Conservation (phyloP, 2,888 invertebrate species). For the Acanthoscelides obtectus region DNA sequence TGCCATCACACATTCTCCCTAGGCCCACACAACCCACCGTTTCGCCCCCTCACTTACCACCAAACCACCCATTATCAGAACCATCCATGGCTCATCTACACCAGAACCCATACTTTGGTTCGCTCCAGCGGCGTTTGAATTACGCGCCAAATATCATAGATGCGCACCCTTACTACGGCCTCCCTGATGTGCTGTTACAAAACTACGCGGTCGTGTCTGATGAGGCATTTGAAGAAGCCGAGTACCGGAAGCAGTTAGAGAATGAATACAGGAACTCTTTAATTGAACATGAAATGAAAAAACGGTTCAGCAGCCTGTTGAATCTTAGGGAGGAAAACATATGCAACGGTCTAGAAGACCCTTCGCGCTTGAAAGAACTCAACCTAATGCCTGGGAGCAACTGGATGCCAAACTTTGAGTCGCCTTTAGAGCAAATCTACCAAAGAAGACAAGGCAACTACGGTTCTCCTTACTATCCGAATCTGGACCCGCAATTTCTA, state of each 20-base stretch:
- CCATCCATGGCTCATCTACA: constrained; percentile 22
- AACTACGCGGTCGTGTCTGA: constrained; percentile 32
- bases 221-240: constrained; percentile 13
- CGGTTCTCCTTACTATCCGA: constrained; percentile 25
- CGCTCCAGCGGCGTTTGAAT: constrained; percentile 22
- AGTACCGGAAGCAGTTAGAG: constrained; percentile 20
- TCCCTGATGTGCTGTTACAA: constrained; percentile 32
- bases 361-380: constrained; percentile 17
- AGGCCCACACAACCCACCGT: constrained; percentile 40
- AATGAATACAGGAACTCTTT: constrained; percentile 29
- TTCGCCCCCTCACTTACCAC: constrained; percentile 25
- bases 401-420: constrained; percentile 21
- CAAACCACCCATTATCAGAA: constrained; percentile 37
- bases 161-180: constrained; percentile 22
- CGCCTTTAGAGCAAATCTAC: constrained; percentile 8
- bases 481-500: constrained; percentile 22
- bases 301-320: constrained; percentile 33
- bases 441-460: constrained; percentile 10
- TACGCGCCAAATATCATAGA: constrained; percentile 18
- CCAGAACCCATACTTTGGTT: constrained; percentile 28
- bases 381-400: constrained; percentile 17
- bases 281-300: constrained; percentile 34
- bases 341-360: constrained; percentile 3
- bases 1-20: constrained; percentile 39
- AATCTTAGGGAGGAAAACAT: constrained; percentile 25